These are phyloP conservation scores for Cossypha polioptera DNA, from an alignment of 2,797 vertebrate genomes.

Conservation along the genomic window DNA sequence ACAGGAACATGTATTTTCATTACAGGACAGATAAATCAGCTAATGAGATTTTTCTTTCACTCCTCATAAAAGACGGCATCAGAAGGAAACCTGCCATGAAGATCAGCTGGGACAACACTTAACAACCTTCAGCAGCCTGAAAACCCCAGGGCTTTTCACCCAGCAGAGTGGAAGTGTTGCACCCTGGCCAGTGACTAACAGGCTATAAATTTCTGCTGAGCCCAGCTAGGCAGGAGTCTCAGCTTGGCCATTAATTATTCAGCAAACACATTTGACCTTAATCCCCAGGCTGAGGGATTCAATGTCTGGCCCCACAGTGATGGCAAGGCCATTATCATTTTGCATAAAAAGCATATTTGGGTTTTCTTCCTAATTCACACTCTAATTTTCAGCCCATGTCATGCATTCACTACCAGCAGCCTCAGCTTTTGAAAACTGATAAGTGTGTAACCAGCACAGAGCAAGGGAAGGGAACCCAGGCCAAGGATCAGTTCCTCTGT, in stretches of 20 bases:
- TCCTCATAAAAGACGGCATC: background rate
- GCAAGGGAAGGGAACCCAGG: background rate
- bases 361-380: background rate
- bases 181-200: background rate
- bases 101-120: background rate
- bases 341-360: background rate
- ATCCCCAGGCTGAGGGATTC: background rate
- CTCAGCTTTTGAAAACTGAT: background rate
- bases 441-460: accelerated
- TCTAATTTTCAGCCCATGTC: background rate
- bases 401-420: background rate
- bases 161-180: background rate
- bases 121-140: background rate
- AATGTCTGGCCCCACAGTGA: background rate
- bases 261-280: background rate
- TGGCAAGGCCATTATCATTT: background rate
- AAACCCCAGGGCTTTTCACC: background rate
- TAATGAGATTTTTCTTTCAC: background rate
- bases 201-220: background rate
- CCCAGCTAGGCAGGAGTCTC: background rate
- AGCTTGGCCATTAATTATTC: background rate
- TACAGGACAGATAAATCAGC: background rate
- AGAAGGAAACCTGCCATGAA: background rate
- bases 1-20: background rate
- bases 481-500: background rate